phyloP scores from a whole-genome alignment of 2,888 invertebrate species.

The Lordiphosa andalusiaca region DNA sequence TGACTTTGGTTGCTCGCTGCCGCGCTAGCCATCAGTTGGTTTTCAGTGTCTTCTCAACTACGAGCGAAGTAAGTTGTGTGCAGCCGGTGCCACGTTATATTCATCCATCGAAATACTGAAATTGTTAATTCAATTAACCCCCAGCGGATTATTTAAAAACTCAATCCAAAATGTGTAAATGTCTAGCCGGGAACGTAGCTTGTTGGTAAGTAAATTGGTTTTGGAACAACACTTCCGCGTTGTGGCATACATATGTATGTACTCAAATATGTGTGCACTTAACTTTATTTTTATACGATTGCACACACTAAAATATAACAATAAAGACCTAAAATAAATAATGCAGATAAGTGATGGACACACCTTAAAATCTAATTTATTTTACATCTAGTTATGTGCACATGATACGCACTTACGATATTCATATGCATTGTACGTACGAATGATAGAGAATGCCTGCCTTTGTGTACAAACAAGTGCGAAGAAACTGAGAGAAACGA shows the following conservation, averaged over 20 bases:
- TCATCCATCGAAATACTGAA: neutral
- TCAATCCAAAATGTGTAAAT: conserved; percentile 68
- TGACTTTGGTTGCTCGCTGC: conserved; percentile 14
- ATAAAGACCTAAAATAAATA: neutral
- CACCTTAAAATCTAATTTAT: no score
- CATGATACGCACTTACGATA: no score
- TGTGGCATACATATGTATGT: conserved; percentile 6
- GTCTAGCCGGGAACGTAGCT: conserved; percentile 71
- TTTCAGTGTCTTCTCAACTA: conserved; percentile 46
- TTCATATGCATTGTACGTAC: neutral
- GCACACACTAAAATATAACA: conserved; percentile 8
- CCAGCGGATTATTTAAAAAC: conserved; percentile 17
- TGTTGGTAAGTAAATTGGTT: conserved; percentile 67
- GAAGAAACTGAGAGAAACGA: neutral
- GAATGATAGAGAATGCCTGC: neutral
- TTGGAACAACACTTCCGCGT: neutral
- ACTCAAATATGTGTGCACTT: conserved; percentile 14
- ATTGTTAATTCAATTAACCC: conserved; percentile 25
- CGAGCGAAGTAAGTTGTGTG: conserved; percentile 43
- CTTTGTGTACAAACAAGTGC: neutral
- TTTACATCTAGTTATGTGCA: no score
- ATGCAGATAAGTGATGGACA: neutral
- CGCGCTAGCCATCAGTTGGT: conserved; percentile 15
- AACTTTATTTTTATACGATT: conserved; percentile 5
- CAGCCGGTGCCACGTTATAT: neutral